These are phyloP conservation scores for Oscarella lobularis DNA, from an alignment of 37 sponge, comb jelly and placozoan genomes.

Conservation along the genomic window DNA sequence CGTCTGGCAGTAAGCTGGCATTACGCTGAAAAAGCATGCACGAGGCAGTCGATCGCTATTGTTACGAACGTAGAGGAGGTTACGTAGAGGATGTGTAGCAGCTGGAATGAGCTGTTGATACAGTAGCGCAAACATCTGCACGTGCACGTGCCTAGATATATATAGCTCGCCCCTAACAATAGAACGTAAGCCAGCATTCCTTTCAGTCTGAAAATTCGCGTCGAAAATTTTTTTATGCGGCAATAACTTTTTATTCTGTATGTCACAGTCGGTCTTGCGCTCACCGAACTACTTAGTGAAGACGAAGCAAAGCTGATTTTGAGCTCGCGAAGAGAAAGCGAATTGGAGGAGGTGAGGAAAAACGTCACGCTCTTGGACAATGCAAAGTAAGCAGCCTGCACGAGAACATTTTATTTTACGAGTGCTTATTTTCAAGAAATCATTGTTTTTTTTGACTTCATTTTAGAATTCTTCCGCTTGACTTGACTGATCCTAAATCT, in stretches of 20 bases:
- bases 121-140: too few relatives aligned
- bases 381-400: constrained; percentile 10
- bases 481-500: constrained; percentile 16
- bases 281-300: constrained; percentile 25
- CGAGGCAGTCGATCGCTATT: background rate
- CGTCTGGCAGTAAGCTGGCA: constrained; percentile 45
- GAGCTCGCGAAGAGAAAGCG: constrained; percentile 23
- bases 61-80: background rate
- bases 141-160: too few relatives aligned
- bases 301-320: constrained; percentile 38
- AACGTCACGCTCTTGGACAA: constrained; percentile 13
- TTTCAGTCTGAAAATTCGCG: too few relatives aligned
- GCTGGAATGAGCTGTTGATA: too few relatives aligned
- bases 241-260: background rate
- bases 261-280: constrained; percentile 31
- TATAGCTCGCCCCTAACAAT: too few relatives aligned
- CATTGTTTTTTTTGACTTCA: background rate
- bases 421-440: background rate
- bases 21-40: background rate
- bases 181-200: too few relatives aligned
- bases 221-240: background rate
- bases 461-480: constrained; percentile 22
- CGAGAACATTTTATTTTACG: too few relatives aligned
- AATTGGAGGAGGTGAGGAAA: constrained; percentile 10
- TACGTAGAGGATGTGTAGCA: background rate